A percentile compares a stretch with the other conserved stretches of the same genome.
Conservation (phyloP, 2,888 invertebrate genomes). For the Augiades crinisus region DNA sequence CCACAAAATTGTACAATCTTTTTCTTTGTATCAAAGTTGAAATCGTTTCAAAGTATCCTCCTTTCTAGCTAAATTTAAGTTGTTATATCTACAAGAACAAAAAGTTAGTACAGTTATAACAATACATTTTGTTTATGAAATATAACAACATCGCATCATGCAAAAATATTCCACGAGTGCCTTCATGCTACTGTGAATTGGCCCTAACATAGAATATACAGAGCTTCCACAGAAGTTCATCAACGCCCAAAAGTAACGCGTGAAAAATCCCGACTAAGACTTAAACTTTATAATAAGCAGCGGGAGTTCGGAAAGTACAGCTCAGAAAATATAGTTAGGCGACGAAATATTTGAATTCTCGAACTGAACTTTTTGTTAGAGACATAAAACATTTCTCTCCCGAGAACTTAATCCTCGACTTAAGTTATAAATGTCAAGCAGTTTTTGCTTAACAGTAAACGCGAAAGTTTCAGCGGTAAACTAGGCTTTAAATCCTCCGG, state of each 20-base stretch:
- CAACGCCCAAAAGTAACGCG: background rate
- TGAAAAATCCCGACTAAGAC: slow-evolving; percentile 4
- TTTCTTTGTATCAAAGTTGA: no score
- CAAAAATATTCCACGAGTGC: no score
- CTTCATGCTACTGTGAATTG: no score
- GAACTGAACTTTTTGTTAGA: slow-evolving; percentile 12
- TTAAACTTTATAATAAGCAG: slow-evolving; percentile 12
- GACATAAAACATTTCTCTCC: slow-evolving; percentile 21
- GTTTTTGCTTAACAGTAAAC: slow-evolving; percentile 39
- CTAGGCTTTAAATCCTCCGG: slow-evolving; percentile 44
- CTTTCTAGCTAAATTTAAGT: no score
- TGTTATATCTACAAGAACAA: no score
- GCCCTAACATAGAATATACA: no score
- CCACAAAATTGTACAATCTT: no score
- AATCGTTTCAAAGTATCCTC: no score
- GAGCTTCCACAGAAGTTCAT: background rate
- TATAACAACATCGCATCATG: no score
- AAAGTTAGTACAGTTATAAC: no score
- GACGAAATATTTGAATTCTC: slow-evolving; percentile 14
- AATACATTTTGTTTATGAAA: no score
- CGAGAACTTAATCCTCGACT: slow-evolving; percentile 22
- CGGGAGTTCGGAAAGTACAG: slow-evolving; percentile 3
- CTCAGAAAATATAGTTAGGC: slow-evolving; percentile 12
- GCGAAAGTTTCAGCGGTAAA: slow-evolving; percentile 42
- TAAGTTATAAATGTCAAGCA: slow-evolving; percentile 28